Percentiles rank a stretch among this genome's conserved stretches.
These are phyloP conservation scores for Sceloporus undulatus DNA, from an alignment of 2,113 vertebrate species.

Conservation along the genomic window DNA sequence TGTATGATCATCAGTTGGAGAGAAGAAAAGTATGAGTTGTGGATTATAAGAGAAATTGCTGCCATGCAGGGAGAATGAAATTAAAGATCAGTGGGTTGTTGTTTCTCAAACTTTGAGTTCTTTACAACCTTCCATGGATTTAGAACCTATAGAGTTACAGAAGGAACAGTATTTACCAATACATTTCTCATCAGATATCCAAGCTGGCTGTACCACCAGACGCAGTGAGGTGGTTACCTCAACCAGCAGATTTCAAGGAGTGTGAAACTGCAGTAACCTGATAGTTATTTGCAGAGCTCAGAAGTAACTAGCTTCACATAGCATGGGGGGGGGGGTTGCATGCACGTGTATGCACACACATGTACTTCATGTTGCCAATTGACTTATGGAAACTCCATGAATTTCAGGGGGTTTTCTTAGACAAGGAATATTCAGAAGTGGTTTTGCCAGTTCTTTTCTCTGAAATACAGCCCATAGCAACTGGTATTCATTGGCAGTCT, in stretches of 20 bases:
- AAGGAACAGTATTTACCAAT: rapidly evolving
- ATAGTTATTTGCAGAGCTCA: neutral
- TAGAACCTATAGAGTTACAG: neutral
- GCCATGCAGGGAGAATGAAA: neutral
- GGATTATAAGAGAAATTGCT: slow-evolving; percentile 1
- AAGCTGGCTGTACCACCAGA: neutral
- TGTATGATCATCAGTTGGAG: slow-evolving; percentile 9
- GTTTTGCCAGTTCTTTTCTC: too few relatives aligned
- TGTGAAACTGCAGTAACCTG: neutral
- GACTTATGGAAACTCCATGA: too few relatives aligned
- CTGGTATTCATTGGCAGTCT: too few relatives aligned
- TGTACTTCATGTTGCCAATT: too few relatives aligned
- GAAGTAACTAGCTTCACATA: neutral
- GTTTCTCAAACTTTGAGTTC: slow-evolving; percentile 1
- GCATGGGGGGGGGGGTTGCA: too few relatives aligned
- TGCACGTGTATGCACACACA: too few relatives aligned
- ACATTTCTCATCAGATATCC: neutral
- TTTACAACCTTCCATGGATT: neutral
- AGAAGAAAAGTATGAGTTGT: slow-evolving; percentile 12
- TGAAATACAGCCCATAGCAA: too few relatives aligned
- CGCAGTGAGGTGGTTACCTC: neutral
- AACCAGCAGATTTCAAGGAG: neutral
- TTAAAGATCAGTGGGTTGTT: neutral
- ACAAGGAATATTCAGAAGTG: too few relatives aligned
- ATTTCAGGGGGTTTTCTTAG: too few relatives aligned